Percentiles rank a stretch among this genome's conserved stretches.
phyloP scores from a whole-genome alignment of 2,113 vertebrate genomes.

The Aptenodytes patagonicus region DNA sequence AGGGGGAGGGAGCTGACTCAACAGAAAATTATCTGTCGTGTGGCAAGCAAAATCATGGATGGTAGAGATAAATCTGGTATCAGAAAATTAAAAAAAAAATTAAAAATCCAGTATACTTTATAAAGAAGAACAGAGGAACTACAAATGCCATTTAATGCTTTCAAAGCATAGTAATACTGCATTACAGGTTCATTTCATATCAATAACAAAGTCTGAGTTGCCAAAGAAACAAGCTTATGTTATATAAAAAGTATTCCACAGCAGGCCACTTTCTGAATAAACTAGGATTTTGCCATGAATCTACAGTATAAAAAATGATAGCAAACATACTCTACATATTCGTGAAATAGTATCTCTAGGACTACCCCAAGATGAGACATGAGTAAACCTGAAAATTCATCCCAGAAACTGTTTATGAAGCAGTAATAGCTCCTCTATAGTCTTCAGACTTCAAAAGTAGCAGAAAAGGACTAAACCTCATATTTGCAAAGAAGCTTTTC shows the following conservation, averaged over 20 bases:
- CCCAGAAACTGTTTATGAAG: neutral
- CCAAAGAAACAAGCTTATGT: neutral
- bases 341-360: neutral
- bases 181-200: neutral
- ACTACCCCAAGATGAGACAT: neutral
- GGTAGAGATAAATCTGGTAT: neutral
- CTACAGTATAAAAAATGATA: neutral
- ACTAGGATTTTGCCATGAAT: neutral
- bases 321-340: neutral
- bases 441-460: neutral
- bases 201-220: neutral
- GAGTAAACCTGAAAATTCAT: neutral
- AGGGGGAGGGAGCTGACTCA: neutral
- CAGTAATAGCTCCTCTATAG: neutral
- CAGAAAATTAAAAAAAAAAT: neutral
- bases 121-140: neutral
- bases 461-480: neutral
- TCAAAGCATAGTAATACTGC: neutral
- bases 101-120: neutral
- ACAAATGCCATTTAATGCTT: neutral
- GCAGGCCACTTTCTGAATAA: neutral
- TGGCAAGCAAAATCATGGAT: neutral
- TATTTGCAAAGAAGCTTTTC: neutral
- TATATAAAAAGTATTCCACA: neutral
- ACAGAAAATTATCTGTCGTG: neutral